Evolutionary conservation across 64 coral and sea anemone species (phyloP).

Genomic region (Anthopleura sola): DNA sequence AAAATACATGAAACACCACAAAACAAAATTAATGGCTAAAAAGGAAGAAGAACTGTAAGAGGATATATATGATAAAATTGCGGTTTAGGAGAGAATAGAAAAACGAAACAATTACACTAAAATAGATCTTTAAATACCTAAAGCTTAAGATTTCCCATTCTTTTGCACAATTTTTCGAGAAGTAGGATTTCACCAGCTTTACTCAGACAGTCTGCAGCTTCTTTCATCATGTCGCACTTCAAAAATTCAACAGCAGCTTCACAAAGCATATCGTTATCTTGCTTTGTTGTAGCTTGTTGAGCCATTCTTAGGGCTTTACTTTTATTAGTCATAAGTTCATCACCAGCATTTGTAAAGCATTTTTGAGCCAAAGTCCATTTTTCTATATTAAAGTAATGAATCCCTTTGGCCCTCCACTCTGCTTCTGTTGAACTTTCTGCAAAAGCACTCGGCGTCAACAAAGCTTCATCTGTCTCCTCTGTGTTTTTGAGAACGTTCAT

Average conservation of each 20-base stretch:
- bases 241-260: slow-evolving; percentile 67
- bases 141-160: slow-evolving; percentile 30
- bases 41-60: no score
- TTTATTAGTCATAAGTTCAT: slow-evolving; percentile 60
- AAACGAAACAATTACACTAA: neutral
- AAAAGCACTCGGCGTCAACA: slow-evolving; percentile 46
- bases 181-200: slow-evolving; percentile 68
- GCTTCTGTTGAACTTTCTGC: slow-evolving; percentile 62
- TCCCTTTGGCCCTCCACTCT: slow-evolving; percentile 74
- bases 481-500: slow-evolving; percentile 40
- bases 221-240: slow-evolving; percentile 65
- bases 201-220: slow-evolving; percentile 64
- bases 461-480: slow-evolving; percentile 36
- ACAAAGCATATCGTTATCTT: slow-evolving; percentile 52
- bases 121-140: slow-evolving; percentile 11
- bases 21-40: no score
- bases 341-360: slow-evolving; percentile 70
- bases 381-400: slow-evolving; percentile 40
- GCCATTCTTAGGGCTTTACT: slow-evolving; percentile 72
- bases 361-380: slow-evolving; percentile 30
- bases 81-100: no score
- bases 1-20: no score
- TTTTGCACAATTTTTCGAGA: slow-evolving; percentile 45
- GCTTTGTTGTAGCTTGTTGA: slow-evolving; percentile 53
- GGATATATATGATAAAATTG: no score